Conservation (phyloP, 2,113 vertebrate genomes). For the Malurus cyaneus region DNA sequence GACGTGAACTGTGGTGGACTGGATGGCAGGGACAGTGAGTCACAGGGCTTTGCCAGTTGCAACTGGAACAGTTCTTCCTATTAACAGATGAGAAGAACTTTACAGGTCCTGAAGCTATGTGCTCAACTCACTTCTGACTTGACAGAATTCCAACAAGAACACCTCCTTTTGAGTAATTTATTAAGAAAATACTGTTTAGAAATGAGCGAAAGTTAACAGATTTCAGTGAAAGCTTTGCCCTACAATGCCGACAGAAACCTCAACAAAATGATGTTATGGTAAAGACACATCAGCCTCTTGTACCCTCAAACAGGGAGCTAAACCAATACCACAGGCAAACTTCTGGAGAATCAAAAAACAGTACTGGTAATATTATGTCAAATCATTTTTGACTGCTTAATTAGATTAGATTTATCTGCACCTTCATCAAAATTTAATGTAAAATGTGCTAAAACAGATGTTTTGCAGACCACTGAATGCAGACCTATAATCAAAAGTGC, state of each 20-base stretch:
- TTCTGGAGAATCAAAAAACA: neutral
- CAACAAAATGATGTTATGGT: accelerated
- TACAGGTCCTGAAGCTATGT: neutral
- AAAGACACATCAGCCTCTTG: neutral
- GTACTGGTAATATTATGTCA: neutral
- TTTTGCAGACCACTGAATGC: neutral
- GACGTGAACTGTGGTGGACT: neutral
- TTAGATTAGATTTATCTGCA: neutral
- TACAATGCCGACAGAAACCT: neutral
- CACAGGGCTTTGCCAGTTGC: neutral
- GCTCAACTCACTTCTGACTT: neutral
- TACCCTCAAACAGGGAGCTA: neutral
- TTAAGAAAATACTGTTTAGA: neutral
- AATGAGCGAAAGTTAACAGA: neutral
- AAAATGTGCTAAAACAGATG: neutral
- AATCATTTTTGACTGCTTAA: neutral
- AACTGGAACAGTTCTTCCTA: neutral
- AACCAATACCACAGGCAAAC: neutral
- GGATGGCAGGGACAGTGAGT: neutral
- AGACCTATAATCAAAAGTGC: neutral
- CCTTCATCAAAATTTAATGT: neutral
- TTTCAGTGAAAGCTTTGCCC: neutral
- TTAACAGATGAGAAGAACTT: neutral
- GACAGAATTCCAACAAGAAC: neutral
- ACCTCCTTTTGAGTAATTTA: neutral